These are phyloP conservation scores for Eospalax fontanierii DNA, from an alignment of 2,797 vertebrate genomes.

Conservation along the genomic window DNA sequence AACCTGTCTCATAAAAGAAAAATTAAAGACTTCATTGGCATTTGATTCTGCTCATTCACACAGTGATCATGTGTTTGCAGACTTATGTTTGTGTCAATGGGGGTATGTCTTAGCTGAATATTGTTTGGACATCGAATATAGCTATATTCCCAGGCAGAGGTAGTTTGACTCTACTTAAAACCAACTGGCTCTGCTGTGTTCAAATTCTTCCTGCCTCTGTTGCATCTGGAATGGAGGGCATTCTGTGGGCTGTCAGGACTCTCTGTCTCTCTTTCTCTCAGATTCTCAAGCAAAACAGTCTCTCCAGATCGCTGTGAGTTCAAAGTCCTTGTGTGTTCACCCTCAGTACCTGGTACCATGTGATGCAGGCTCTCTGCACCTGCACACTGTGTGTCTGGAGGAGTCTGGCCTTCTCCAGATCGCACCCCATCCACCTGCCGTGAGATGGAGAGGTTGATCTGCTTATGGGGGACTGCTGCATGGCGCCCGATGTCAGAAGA, in stretches of 20 bases:
- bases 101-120: not conserved
- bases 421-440: too few relatives aligned
- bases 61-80: not conserved
- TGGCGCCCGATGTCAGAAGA: not conserved
- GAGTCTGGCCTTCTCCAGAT: not conserved
- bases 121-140: not conserved
- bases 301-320: not conserved
- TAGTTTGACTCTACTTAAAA: not conserved
- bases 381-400: rapidly evolving
- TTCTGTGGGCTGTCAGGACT: rapidly evolving
- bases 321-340: too few relatives aligned
- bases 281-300: not conserved
- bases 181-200: not conserved
- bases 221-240: not conserved
- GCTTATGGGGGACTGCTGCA: not conserved
- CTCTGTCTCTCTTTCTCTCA: rapidly evolving
- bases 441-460: not conserved
- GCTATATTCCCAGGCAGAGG: not conserved
- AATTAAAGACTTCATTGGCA: not conserved
- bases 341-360: not conserved
- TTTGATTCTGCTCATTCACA: not conserved
- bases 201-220: not conserved
- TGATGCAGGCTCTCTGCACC: rapidly evolving
- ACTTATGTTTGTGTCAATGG: not conserved
- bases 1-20: not conserved